Evolutionary conservation across 2,797 vertebrate genomes (phyloP).

Genomic region (Mionectes olivaceus): DNA sequence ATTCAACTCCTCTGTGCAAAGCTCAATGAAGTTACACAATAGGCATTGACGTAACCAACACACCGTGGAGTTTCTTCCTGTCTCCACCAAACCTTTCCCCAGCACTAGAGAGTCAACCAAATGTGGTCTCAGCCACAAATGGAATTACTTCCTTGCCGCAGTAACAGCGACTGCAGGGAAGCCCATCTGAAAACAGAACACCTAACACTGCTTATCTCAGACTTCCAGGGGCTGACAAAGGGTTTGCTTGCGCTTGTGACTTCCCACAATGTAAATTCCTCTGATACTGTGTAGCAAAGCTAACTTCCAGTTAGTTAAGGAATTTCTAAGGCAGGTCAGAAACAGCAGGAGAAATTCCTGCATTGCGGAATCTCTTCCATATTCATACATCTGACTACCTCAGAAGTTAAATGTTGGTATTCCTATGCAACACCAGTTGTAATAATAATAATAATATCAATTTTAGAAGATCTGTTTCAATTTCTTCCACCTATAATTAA

Average conservation of each 20-base stretch:
- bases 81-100: neutral
- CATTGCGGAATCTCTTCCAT: neutral
- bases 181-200: neutral
- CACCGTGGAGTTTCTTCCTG: neutral
- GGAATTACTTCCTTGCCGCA: neutral
- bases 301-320: neutral
- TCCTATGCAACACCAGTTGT: neutral
- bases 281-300: neutral
- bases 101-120: neutral
- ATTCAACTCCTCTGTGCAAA: neutral
- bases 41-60: neutral
- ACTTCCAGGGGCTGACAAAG: neutral
- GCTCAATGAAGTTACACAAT: neutral
- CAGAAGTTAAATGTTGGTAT: neutral
- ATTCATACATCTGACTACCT: neutral
- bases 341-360: neutral
- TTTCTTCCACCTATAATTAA: neutral
- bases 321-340: neutral
- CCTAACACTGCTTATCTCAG: neutral
- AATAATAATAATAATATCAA: neutral
- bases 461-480: neutral
- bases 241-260: neutral
- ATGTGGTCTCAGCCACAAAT: constrained; percentile 34
- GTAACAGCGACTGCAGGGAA: neutral
- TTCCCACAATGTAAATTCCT: neutral